Evolutionary conservation across 2,888 invertebrate species (phyloP), one percentile per base, ranked within the genome.

Genomic region (Loripinus fragilis): DNA sequence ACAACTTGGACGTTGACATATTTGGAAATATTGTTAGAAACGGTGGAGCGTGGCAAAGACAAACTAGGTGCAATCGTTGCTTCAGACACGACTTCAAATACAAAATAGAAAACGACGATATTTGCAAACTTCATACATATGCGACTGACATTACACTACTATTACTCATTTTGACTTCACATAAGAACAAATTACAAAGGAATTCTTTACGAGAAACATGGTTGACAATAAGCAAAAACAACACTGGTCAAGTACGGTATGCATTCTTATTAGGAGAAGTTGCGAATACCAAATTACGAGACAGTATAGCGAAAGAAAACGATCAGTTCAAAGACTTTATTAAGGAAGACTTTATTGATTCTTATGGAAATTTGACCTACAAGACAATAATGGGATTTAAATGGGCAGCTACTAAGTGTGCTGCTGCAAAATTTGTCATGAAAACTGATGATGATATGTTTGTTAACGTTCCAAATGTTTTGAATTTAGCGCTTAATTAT

Each of bases 381-480:
- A 86, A 85, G 71, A 83, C 83, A 0, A 75, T 85, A 5, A 72
- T 81, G 80, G 80, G 74, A 17, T 66, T 83, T 20, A 83, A 80
- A 55, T 86, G 83, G 83, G 75, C 78, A 3, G 60, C 66, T 15
- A 69, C 41, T 2, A 48, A 69, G 17, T 86, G 86, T 45, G 15
- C 67, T 8, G 38, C 66, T n/a, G 81, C 82, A n/a, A 75, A 75
- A 67, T 79, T 45, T 67, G 69, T 85, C 7, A 71, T 85, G 71
- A 85, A 85, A 72, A 85, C 78, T 0, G 85, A 85, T n/a, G 85
- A 85, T 35, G 85, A 85, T 45, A 78, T 83, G 73, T 85, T 42
- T 55, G 60, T 83, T 2, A 82, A 82, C 70, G 55, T 84, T 2
- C 80, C 80, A 8, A 70, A 66, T 48, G 15, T 87, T 30, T 17